Base-by-base conservation (phyloP, 2,888 invertebrate genomes). In the Cephus rjabovi region DNA sequence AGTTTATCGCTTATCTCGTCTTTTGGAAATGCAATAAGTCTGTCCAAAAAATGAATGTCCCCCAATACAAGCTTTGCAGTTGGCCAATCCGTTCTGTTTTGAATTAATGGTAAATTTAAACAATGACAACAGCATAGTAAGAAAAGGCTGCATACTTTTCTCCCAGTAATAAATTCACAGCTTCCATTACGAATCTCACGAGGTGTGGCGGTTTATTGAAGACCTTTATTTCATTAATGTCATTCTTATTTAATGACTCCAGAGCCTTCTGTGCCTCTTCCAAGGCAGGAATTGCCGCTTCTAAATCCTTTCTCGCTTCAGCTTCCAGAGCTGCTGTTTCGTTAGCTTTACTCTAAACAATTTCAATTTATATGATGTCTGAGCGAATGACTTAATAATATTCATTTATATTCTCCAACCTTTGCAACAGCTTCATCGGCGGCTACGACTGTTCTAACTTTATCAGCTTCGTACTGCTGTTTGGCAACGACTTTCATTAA, bases 171-270 rank as follows among this genome's bases (percentile, higher is more conserved):
- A 98, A 94, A 91, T 97, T 97, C 12, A 98, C 96, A 12, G 98
- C 96, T 91, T 98, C 98, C 97, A 98, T 97, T 4, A 98, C 98
- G 84, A 96, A 97, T 81, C 95, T 95, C 11, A 98, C 98, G 12
- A 98, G 92, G 31, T 95, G 94, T 0, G 98, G 98, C 0, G 98
- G 98, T 87, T 97, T 97, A 83, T 95, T 95, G 89, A 98, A 98
- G 0, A 97, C 97, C 87, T 96, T 95, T 76, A 98, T 92, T 91
- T 98, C 98, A 90, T 97, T 96, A 77, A 98, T 97, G 88, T 98
- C 98, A 69, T 95, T 96, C 90, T 98, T 98, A 88, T 97, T 98
- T 30, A 98, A 92, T 0, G 96, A 93, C 87, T 97, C 96, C 0
- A 98, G 92, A 0, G 98, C 97, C 86, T 95, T 95, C 81, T 96